Percentiles rank a stretch among this genome's conserved stretches.
phyloP scores from a whole-genome alignment of 2,797 vertebrate species.

The Erpetoichthys calabaricus region DNA sequence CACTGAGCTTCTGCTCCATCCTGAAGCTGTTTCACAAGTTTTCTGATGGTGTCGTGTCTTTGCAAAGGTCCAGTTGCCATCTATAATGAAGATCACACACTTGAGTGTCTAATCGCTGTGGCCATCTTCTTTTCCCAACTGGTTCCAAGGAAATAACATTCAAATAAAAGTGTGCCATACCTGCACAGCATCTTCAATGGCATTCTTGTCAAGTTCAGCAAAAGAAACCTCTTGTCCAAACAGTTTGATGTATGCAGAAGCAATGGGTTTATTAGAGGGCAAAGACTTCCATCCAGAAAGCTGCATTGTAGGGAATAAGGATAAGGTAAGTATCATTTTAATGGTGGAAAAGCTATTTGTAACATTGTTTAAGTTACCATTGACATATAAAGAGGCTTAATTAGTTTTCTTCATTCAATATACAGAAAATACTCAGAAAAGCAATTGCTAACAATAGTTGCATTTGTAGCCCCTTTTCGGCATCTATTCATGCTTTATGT shows the following conservation, averaged over 20 bases:
- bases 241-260: constrained; percentile 47
- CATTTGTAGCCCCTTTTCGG: no score
- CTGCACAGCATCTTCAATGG: constrained; percentile 39
- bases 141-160: constrained; percentile 1
- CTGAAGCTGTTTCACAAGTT: constrained; percentile 27
- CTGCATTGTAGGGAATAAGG: constrained; percentile 22
- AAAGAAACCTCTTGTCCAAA: constrained; percentile 61
- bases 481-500: no score
- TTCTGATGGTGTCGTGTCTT: constrained; percentile 18
- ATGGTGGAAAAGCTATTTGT: not conserved
- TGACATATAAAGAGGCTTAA: not conserved
- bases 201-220: constrained; percentile 39
- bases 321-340: constrained; percentile 12
- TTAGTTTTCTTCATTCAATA: not conserved
- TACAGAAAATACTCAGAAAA: no score
- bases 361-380: no score
- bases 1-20: constrained; percentile 29
- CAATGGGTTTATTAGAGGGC: constrained; percentile 38
- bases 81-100: constrained; percentile 23
- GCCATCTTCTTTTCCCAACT: no score
- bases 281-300: constrained; percentile 50
- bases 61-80: constrained; percentile 19
- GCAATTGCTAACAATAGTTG: no score
- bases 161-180: constrained; percentile 30
- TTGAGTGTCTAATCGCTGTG: not conserved